These are phyloP conservation scores for Phenacoccus solenopsis DNA, from an alignment of 1,140 invertebrate genomes.

Conservation along the genomic window DNA sequence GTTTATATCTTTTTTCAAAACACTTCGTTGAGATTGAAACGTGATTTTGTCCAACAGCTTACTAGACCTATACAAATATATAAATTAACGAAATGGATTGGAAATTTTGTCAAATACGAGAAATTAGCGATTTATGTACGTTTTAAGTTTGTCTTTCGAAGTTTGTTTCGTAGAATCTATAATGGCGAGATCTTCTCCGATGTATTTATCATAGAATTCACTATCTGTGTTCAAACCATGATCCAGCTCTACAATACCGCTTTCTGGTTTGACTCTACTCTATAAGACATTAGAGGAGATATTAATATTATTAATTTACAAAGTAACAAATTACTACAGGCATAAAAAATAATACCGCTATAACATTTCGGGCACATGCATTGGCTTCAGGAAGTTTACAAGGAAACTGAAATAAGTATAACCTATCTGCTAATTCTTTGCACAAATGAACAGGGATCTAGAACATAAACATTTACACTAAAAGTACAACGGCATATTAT, in stretches of 20 bases:
- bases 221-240: neutral
- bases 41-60: neutral
- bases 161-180: neutral
- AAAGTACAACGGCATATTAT: too few relatives aligned
- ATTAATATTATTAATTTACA: too few relatives aligned
- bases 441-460: constrained; percentile 1
- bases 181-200: neutral
- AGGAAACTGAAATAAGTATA: constrained; percentile 5
- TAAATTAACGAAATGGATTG: neutral
- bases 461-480: neutral
- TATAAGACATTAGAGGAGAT: neutral
- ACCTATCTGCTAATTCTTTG: neutral
- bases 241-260: neutral
- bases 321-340: too few relatives aligned
- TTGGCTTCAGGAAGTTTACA: neutral
- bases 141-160: neutral
- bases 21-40: neutral
- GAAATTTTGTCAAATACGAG: neutral
- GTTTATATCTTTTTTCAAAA: neutral
- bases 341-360: neutral
- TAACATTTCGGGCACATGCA: neutral
- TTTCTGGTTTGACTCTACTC: constrained; percentile 4
- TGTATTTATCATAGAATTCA: neutral
- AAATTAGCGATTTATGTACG: neutral
- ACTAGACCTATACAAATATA: neutral